Conservation (phyloP, 2,888 invertebrate species). For the Diploptera punctata region DNA sequence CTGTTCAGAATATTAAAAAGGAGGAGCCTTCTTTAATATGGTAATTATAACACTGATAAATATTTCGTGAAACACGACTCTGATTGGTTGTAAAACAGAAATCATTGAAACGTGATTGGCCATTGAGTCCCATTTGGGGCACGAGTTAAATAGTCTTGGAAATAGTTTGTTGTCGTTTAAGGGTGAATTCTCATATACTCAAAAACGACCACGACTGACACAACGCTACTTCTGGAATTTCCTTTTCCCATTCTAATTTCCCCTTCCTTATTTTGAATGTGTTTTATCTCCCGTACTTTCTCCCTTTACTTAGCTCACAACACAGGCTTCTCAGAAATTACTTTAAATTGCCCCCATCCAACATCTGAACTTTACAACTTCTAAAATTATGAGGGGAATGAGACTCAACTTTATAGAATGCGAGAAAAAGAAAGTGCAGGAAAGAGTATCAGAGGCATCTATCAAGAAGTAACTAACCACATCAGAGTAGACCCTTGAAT, state of each 20-base stretch:
- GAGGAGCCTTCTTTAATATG: too few relatives aligned
- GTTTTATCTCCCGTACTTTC: background rate
- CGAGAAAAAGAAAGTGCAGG: background rate
- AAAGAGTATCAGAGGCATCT: constrained; percentile 1
- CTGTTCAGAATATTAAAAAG: too few relatives aligned
- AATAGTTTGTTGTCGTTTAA: too few relatives aligned
- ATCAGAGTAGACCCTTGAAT: background rate
- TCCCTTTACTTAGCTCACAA: background rate
- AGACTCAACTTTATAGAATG: background rate
- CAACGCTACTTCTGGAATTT: constrained; percentile 25
- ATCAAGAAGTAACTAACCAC: background rate
- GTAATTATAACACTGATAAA: too few relatives aligned
- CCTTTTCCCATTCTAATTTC: background rate
- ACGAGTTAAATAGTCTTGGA: too few relatives aligned
- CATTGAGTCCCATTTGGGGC: too few relatives aligned
- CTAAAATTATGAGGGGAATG: background rate
- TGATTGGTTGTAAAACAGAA: too few relatives aligned
- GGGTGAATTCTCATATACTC: too few relatives aligned
- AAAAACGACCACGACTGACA: too few relatives aligned
- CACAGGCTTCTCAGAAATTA: constrained; percentile 5
- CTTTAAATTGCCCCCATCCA: constrained; percentile 25
- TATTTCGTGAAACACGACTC: too few relatives aligned
- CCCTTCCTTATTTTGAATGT: constrained; percentile 5
- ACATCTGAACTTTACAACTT: constrained; percentile 26
- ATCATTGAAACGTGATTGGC: too few relatives aligned